Percentiles rank a stretch among this genome's conserved stretches.
phyloP scores from a whole-genome alignment of 2,797 vertebrate species.

The Brotula barbata region DNA sequence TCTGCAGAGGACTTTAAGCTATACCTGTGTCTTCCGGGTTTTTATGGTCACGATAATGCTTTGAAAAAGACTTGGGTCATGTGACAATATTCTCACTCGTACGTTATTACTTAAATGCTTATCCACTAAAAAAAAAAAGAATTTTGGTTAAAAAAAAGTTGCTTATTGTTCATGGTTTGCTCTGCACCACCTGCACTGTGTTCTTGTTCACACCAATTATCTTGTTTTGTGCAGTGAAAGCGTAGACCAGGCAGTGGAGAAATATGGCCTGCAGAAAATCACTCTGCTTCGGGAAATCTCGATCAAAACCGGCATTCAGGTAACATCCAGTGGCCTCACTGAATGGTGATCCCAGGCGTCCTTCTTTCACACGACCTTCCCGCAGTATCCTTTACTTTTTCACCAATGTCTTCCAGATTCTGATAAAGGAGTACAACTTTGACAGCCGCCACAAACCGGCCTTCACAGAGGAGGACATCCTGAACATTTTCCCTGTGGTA shows the following conservation, averaged over 20 bases:
- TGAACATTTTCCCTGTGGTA: slow-evolving; percentile 98
- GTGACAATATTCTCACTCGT: no score
- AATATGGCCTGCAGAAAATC: slow-evolving; percentile 90
- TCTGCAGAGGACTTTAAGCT: no score
- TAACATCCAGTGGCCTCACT: slow-evolving; percentile 50
- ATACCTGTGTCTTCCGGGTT: no score
- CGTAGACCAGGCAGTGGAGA: slow-evolving; percentile 93
- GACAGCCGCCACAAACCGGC: slow-evolving; percentile 97
- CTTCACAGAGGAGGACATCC: slow-evolving; percentile 97
- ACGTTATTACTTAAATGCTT: no score
- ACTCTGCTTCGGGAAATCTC: slow-evolving; percentile 95
- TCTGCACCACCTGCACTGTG: background rate
- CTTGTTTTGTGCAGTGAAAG: slow-evolving; percentile 81
- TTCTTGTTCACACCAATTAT: background rate
- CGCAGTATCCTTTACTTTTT: background rate
- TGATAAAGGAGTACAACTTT: slow-evolving; percentile 97
- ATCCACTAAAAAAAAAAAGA: no score
- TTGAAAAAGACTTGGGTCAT: no score
- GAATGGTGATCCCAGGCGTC: fast-evolving
- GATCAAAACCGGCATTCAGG: slow-evolving; percentile 97
- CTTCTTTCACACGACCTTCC: background rate
- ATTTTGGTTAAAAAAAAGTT: no score
- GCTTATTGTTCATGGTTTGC: no score
- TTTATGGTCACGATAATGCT: no score
- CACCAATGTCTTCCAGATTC: slow-evolving; percentile 76